Evolutionary conservation across 1,140 invertebrate species (phyloP), one percentile per base, ranked within the genome.

Genomic region (Chelonus insularis): DNA sequence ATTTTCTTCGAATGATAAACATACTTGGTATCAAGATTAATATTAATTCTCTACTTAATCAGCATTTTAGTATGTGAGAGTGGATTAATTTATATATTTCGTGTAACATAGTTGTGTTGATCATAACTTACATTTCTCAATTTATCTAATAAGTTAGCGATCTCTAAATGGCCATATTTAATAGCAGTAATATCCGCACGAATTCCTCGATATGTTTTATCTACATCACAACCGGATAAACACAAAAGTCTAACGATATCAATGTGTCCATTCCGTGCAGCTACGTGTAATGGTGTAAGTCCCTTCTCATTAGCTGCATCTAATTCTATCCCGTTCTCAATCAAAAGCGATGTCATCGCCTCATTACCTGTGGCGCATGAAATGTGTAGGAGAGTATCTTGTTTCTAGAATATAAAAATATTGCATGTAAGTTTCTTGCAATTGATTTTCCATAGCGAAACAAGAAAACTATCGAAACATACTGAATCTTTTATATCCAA

Each of bases 161-260:
- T 90, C 65, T 91, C 85, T 45, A 86, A 86, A 73, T 90, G 86
- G 37, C 91, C 91, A 69, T 92, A 86, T 70, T 92, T 91, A 39
- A 93, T 82, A 12, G 92, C 91, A 61, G 90, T 89, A 18, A 94
- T 89, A 74, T 94, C 92, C 8, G 91, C 90, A 41, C 88, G 86
- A 25, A 93, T 88, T 60, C 91, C 91, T 29, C 83, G 82, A 75
- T 89, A 88, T 52, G 84, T 83, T 66, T 86, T 84, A 66, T 89
- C 87, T 6, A 89, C 85, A 62, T 87, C 84, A 70, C 88, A 89
- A 47, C 89, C 88, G 60, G 88, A 87, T 63, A 92, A 82, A 71
- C 91, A 90, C 37, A 94, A 81, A 73, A 87, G 87, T 66, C 87
- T 84, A 18, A 91, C 89, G 68, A 93, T 84, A 73, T 92, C 88